Base-by-base conservation (phyloP, 2,888 invertebrate genomes). In the Oegoconia quadripuncta region DNA sequence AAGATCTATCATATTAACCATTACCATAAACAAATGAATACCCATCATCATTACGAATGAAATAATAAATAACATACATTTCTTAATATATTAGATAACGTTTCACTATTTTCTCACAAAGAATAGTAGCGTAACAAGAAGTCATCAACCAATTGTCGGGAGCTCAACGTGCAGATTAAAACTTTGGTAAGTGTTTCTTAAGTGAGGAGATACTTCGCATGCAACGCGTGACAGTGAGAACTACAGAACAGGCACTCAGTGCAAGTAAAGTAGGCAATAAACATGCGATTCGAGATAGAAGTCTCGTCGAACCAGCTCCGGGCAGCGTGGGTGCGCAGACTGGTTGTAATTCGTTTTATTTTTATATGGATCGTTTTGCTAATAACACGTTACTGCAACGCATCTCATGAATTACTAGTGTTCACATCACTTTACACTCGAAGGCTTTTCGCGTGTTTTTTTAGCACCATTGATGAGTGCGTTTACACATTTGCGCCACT, bases 311-410 rank as follows among this genome's bases (percentile, higher is more conserved):
- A 62, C 59, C 50, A 32, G 61, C 46, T 33, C 31, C 9, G 26
- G 33, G 18, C 28, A 50, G 59, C 48, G 74, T 72, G 64, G 70
- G 72, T 58, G 69, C 57, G 50, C 37, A 26, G 30, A 46, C 43
- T 27, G 28, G 47, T 46, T 42, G 64, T 67, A 50, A 64, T 68
- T 65, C 55, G 42, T 40, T 38, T 30, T 39, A 34, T 46, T 46
- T 44, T 53, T 53, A 53, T 63, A 64, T 64, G 56, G 59, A 63
- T 59, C 61, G 64, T 67, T 70, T 73, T 59, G 72, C 70, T 71
- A 68, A 74, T 71, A 69, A 58, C 55, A 46, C 31, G 55, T 53
- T 59, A 57, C 64, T 22, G 60, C 55, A 49, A 53, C 58, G 61
- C 64, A 66, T 64, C 63, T 55, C 49, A 23, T 15, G 33, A 15